Evolutionary conservation across 53 echinoderm and acorn worm species (phyloP).

Genomic region (Mesocentrotus franciscanus): DNA sequence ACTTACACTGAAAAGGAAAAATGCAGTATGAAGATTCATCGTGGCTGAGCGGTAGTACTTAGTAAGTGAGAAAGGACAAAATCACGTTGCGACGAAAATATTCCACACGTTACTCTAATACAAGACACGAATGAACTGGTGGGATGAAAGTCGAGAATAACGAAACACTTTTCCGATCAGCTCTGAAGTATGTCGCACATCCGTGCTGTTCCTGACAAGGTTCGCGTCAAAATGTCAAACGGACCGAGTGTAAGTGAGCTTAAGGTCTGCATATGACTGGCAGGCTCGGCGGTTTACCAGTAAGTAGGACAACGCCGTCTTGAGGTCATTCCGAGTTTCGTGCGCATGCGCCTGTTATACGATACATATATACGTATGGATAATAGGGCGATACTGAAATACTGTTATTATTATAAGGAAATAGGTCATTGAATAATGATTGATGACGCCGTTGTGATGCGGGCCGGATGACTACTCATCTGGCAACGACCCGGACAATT

Average conservation of each 20-base stretch:
- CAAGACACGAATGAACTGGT: background rate
- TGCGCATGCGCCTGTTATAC: background rate
- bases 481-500: too few species aligned
- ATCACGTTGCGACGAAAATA: background rate
- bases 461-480: too few species aligned
- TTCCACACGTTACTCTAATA: background rate
- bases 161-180: background rate
- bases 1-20: background rate
- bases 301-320: background rate
- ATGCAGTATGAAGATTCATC: background rate
- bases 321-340: background rate
- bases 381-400: too few species aligned
- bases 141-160: background rate
- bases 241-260: background rate
- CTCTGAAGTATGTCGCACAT: background rate
- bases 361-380: too few species aligned
- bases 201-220: too few species aligned
- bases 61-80: too few species aligned
- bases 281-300: background rate
- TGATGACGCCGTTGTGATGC: too few species aligned
- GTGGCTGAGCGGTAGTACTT: background rate
- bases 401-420: too few species aligned
- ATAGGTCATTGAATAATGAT: too few species aligned
- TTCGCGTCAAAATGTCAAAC: background rate
- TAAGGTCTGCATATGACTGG: background rate